These are phyloP conservation scores for Emydoidea blandingii DNA, from an alignment of 2,797 vertebrate genomes.

Conservation along the genomic window DNA sequence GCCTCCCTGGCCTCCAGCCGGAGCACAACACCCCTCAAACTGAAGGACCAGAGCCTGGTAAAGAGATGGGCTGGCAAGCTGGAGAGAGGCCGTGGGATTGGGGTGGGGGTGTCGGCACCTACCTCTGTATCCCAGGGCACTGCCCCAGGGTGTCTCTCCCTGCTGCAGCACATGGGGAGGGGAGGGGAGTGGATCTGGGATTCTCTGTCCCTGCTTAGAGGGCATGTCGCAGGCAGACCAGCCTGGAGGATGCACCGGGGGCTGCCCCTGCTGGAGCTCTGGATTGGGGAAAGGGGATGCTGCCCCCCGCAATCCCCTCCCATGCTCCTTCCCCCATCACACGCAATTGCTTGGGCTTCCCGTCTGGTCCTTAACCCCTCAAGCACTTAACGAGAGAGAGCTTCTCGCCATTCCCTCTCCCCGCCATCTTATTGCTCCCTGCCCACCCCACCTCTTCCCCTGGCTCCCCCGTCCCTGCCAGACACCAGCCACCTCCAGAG, in stretches of 20 bases:
- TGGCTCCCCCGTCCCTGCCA: too few relatives aligned
- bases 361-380: background rate
- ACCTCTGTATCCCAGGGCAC: background rate
- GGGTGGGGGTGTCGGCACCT: fast-evolving
- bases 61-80: background rate
- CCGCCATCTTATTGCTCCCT: background rate
- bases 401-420: too few relatives aligned
- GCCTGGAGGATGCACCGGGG: background rate
- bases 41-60: constrained; percentile 86
- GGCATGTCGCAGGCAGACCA: too few relatives aligned
- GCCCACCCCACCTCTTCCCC: too few relatives aligned
- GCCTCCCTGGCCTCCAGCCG: constrained; percentile 82
- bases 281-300: background rate
- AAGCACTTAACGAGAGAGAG: background rate
- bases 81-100: fast-evolving
- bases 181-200: background rate
- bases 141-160: background rate
- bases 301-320: too few relatives aligned
- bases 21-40: constrained; percentile 82
- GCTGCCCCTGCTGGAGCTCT: background rate
- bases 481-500: background rate
- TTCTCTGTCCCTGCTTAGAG: background rate
- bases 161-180: background rate
- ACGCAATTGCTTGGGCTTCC: too few relatives aligned
- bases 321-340: background rate